Percentiles rank a stretch among this genome's conserved stretches.
These are phyloP conservation scores for Halichoeres trimaculatus DNA, from an alignment of 2,113 vertebrate genomes.

Conservation along the genomic window DNA sequence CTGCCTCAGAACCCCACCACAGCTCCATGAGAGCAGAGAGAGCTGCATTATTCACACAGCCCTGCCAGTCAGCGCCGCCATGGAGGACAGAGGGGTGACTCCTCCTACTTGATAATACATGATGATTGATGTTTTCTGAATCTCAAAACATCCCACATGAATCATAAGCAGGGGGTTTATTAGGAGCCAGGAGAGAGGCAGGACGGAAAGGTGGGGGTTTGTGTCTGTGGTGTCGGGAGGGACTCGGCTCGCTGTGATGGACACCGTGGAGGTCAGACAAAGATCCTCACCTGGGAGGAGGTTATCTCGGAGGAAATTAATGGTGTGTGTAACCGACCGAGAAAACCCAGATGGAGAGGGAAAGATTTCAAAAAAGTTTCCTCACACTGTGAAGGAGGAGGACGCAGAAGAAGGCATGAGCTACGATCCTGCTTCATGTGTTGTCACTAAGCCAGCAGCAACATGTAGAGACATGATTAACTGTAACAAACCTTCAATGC, in stretches of 20 bases:
- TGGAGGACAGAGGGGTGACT: constrained; percentile 64
- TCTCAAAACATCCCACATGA: constrained; percentile 60
- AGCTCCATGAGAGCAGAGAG: constrained; percentile 36
- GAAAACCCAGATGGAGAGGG: not conserved
- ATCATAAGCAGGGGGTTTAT: constrained; percentile 44
- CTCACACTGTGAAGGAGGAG: constrained; percentile 16
- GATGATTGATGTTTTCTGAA: constrained; percentile 63
- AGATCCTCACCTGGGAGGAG: constrained; percentile 42
- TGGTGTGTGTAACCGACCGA: not conserved
- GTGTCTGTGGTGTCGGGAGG: not conserved
- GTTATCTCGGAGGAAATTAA: constrained; percentile 55
- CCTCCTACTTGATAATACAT: constrained; percentile 68
- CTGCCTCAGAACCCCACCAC: constrained; percentile 48
- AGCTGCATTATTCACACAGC: constrained; percentile 62
- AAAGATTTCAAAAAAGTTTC: constrained; percentile 8
- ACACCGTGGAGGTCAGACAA: constrained; percentile 36
- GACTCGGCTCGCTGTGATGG: constrained; percentile 3
- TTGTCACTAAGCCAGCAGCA: constrained; percentile 35
- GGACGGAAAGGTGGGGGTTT: constrained; percentile 2
- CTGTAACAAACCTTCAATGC: constrained; percentile 59
- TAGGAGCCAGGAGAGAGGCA: not conserved
- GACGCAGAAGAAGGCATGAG: constrained; percentile 48
- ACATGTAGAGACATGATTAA: constrained; percentile 58
- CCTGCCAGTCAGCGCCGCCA: constrained; percentile 61
- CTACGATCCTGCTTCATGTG: constrained; percentile 42